These are phyloP conservation scores for Eurypyga helias DNA, from an alignment of 2,113 vertebrate species.

Conservation along the genomic window DNA sequence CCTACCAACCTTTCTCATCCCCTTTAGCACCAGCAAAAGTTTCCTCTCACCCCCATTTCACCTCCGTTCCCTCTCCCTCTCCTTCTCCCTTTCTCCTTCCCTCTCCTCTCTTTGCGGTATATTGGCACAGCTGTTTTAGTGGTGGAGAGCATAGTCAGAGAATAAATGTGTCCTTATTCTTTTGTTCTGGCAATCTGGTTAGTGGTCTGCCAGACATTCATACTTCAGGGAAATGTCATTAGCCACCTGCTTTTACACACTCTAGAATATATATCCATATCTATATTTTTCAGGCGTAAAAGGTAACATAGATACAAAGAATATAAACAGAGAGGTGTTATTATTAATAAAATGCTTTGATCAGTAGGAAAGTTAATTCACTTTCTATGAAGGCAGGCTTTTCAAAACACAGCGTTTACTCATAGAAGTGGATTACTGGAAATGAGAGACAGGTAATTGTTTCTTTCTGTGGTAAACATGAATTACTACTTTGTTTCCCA, in stretches of 20 bases:
- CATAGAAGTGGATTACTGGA: slow-evolving; percentile 29
- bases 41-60: no score
- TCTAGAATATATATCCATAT: background rate
- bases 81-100: fast-evolving
- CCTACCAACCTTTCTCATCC: background rate
- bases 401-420: slow-evolving; percentile 31
- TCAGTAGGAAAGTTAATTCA: background rate
- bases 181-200: background rate
- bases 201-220: background rate
- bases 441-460: slow-evolving; percentile 57
- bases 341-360: slow-evolving; percentile 1
- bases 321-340: background rate
- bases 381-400: background rate
- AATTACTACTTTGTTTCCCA: slow-evolving; percentile 70
- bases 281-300: background rate
- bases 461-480: slow-evolving; percentile 63
- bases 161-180: background rate
- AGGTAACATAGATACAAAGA: background rate
- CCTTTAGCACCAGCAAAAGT: background rate
- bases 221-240: background rate
- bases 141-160: background rate
- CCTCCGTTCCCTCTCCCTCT: fast-evolving
- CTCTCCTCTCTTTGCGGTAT: background rate
- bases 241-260: background rate
- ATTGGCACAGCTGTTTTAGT: background rate